Evolutionary conservation across 2,888 invertebrate genomes (phyloP), one percentile per base, ranked within the genome.

Genomic region (Oscheius myriophilus): DNA sequence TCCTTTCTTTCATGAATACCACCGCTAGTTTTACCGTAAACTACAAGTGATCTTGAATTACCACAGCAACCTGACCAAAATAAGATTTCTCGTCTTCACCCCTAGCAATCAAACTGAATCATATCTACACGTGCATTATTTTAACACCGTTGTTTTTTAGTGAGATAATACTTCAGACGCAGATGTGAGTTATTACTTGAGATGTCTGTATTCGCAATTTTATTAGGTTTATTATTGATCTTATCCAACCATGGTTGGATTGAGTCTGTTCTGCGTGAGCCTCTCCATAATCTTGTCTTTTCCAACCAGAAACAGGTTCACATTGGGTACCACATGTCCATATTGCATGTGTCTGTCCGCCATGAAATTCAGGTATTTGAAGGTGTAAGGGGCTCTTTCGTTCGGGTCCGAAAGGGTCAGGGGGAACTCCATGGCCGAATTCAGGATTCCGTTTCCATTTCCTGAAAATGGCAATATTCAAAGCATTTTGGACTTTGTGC

Each of bases 341-440:
- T 80, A 81, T 61, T 78, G 78, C 78, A 78, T 78, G 64, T 78
- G 78, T 57, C 80, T 71, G 77, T 82, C 82, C 46, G 82, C 82
- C 82, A 81, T 82, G 73, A 75, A 82, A 71, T 82, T 82, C 61
- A 82, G 74, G 58, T 82, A 82, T 59, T 81, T 81, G 77, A 81
- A 79, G 14, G 77, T 81, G 67, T 81, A 79, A 14, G 81, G 78
- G 53, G 79, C 82, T 18, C 82, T 71, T 63, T 82, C 82, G 51
- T 82, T 80, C 2, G 82, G 82, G 65, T 82, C 82, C 11, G 81
- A 69, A 1, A 82, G 67, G 0, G 81, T 79, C 7, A 82, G 67
- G 11, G 82, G 82, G 73, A 82, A 82, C 51, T 82, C 82, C 77
- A 82, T 76, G 7, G 76, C 79, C 49, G 76, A 75, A 72, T 82